Evolutionary conservation across 2,888 invertebrate genomes (phyloP).

Genomic region (Tromatobia lineatoria): DNA sequence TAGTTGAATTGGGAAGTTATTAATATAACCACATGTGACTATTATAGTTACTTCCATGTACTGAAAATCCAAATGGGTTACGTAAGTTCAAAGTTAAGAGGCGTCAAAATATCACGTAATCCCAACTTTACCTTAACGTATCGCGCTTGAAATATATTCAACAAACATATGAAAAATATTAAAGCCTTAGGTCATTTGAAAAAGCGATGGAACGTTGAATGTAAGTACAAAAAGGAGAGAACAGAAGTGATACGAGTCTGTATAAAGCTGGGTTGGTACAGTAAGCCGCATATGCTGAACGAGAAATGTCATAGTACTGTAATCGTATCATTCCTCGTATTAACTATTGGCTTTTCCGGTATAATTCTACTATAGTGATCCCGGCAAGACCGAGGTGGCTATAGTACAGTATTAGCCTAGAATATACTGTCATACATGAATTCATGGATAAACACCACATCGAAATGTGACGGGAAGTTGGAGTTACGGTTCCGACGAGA

Average conservation of each 20-base stretch:
- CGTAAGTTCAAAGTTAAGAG: too few relatives aligned
- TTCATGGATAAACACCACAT: not conserved
- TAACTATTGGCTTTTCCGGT: constrained; percentile 5
- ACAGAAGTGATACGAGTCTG: not conserved
- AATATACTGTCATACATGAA: constrained; percentile 14
- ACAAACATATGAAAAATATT: not conserved
- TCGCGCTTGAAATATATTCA: not conserved
- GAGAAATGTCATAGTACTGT: constrained; percentile 1
- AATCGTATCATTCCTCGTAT: constrained; percentile 9
- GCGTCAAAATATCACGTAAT: too few relatives aligned
- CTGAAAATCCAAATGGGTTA: too few relatives aligned
- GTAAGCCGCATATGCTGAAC: constrained; percentile 6
- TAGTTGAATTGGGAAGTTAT: too few relatives aligned
- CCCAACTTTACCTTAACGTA: not conserved
- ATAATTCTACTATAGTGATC: constrained; percentile 5
- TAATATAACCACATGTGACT: too few relatives aligned
- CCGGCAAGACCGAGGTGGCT: not conserved
- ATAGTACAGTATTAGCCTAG: not conserved
- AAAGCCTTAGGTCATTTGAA: not conserved
- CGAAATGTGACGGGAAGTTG: not conserved
- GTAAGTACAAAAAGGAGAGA: not conserved
- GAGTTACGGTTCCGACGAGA: not conserved
- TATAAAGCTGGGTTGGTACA: not conserved
- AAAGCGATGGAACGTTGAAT: not conserved
- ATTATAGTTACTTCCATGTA: too few relatives aligned